Percentiles rank a stretch among this genome's conserved stretches.
phyloP scores from a whole-genome alignment of 2,888 invertebrate genomes.

The Teleiodes luculella region DNA sequence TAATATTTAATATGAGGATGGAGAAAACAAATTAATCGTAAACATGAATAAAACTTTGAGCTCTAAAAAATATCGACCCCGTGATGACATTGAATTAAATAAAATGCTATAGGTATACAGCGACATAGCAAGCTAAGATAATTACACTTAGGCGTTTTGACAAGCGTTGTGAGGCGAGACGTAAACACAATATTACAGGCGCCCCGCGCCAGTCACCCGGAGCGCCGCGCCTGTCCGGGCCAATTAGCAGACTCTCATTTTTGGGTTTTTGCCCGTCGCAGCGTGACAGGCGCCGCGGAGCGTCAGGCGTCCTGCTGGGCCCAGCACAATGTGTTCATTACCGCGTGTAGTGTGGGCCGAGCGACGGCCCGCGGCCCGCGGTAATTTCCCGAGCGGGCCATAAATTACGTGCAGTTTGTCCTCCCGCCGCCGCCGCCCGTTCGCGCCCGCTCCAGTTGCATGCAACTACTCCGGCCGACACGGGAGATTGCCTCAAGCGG shows the following conservation, averaged over 20 bases:
- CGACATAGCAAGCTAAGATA: too few relatives aligned
- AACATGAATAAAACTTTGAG: too few relatives aligned
- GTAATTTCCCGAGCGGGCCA: conserved; percentile 42
- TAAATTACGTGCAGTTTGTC: conserved; percentile 32
- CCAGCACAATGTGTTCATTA: conserved; percentile 11
- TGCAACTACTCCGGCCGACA: neutral
- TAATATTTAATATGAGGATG: too few relatives aligned
- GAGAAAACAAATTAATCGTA: too few relatives aligned
- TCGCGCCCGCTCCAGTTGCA: neutral
- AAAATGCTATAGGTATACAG: too few relatives aligned
- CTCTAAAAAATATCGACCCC: too few relatives aligned
- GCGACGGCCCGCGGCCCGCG: conserved; percentile 20
- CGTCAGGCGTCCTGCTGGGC: neutral
- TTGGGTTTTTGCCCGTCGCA: neutral
- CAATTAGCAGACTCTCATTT: conserved; percentile 1
- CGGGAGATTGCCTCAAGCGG: conserved; percentile 1
- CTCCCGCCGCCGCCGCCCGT: neutral
- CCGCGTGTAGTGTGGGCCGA: neutral
- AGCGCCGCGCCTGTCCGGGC: neutral
- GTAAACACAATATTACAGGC: neutral
- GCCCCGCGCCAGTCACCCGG: neutral
- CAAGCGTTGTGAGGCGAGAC: neutral
- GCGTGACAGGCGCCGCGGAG: neutral
- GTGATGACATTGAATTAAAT: too few relatives aligned
- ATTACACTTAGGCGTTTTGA: neutral